These are phyloP conservation scores for Rhinichthys klamathensis DNA, from an alignment of 2,113 vertebrate genomes.

Conservation along the genomic window DNA sequence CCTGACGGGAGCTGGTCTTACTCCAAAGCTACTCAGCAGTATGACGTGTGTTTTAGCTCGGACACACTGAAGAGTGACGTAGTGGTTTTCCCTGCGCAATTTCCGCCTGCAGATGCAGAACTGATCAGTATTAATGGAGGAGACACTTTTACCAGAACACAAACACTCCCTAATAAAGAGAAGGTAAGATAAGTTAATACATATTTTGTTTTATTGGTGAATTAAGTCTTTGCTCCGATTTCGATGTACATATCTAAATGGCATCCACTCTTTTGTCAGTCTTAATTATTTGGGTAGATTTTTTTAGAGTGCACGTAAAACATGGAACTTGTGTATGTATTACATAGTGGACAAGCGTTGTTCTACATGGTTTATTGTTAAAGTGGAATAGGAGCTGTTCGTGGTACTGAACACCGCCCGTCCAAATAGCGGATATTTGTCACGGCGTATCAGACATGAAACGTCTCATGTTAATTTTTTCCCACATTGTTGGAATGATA, in stretches of 20 bases:
- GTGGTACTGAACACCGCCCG: background rate
- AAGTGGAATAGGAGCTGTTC: background rate
- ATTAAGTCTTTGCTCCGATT: no score
- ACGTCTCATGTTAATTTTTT: no score
- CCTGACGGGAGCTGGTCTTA: conserved; percentile 65
- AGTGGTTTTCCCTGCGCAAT: conserved; percentile 55
- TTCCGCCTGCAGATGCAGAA: conserved; percentile 55
- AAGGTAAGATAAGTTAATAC: conserved; percentile 47
- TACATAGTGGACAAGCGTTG: background rate
- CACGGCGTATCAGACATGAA: background rate
- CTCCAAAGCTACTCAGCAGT: conserved; percentile 64
- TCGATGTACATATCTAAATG: no score
- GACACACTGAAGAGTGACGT: conserved; percentile 64
- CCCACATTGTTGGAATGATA: no score
- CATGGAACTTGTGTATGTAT: no score
- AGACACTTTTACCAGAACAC: conserved; percentile 54
- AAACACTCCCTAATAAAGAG: conserved; percentile 52
- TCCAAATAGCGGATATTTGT: background rate
- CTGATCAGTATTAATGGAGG: conserved; percentile 60
- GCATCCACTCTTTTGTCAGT: no score
- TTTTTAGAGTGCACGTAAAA: background rate
- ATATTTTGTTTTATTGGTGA: no score
- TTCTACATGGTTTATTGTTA: background rate
- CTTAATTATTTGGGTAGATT: background rate
- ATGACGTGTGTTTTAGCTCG: conserved; percentile 65